These are phyloP conservation scores for Palythoa caribaeorum DNA, from an alignment of 92 coral and sea anemone species.

Conservation along the genomic window DNA sequence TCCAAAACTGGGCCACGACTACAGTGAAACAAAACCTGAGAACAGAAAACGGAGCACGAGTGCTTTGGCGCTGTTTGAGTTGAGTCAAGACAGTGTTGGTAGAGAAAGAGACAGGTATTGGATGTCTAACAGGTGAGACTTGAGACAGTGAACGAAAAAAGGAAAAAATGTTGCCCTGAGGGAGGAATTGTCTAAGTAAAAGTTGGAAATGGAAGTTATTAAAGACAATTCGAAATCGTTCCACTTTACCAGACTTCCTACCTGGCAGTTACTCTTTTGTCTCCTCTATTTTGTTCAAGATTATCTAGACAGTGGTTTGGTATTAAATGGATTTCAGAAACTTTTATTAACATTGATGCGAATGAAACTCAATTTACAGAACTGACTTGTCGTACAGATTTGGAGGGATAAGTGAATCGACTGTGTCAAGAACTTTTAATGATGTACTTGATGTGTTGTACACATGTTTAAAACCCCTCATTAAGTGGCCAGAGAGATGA, in stretches of 20 bases:
- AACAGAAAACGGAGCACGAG: constrained; percentile 53
- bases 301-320: constrained; percentile 10
- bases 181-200: constrained; percentile 25
- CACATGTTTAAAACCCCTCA: constrained; percentile 30
- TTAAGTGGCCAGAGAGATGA: constrained; percentile 64
- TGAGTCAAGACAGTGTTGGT: constrained; percentile 34
- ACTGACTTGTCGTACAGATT: constrained; percentile 65
- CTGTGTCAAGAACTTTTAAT: constrained; percentile 54
- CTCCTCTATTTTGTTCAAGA: constrained; percentile 48
- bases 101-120: constrained; percentile 28
- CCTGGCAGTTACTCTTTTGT: constrained; percentile 61
- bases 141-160: constrained; percentile 20
- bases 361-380: constrained; percentile 60
- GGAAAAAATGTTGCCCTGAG: constrained; percentile 47
- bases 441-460: constrained; percentile 45
- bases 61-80: constrained; percentile 57
- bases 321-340: constrained; percentile 58
- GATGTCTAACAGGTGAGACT: constrained; percentile 30
- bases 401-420: constrained; percentile 57
- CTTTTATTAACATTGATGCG: constrained; percentile 60
- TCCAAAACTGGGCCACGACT: constrained; percentile 47
- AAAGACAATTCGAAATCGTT: constrained; percentile 47
- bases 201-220: constrained; percentile 32
- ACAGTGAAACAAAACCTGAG: constrained; percentile 45
- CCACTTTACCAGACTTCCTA: constrained; percentile 67